phyloP scores from a whole-genome alignment of 2,113 vertebrate species.

The Ovis aries region DNA sequence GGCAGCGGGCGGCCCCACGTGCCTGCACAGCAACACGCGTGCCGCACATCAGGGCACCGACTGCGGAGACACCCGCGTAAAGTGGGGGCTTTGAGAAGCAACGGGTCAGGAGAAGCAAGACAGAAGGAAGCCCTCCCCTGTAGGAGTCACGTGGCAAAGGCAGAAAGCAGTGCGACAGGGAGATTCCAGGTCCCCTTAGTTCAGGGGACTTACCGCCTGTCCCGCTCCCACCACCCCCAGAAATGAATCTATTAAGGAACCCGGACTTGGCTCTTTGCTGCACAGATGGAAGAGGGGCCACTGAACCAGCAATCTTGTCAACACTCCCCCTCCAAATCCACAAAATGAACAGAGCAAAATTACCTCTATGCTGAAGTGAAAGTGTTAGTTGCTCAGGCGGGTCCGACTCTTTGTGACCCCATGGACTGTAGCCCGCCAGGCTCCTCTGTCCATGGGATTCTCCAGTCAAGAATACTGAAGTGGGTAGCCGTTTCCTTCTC shows the following conservation, averaged over 20 bases:
- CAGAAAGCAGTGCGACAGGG: fast-evolving
- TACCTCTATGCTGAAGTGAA: not conserved
- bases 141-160: fast-evolving
- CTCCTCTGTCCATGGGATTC: not conserved
- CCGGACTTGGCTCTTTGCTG: fast-evolving
- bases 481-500: not conserved
- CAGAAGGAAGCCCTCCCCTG: fast-evolving
- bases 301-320: not conserved
- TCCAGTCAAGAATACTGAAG: not conserved
- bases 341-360: not conserved
- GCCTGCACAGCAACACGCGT: fast-evolving
- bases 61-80: fast-evolving
- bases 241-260: fast-evolving
- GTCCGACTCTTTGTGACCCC: not conserved
- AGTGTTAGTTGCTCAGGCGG: fast-evolving
- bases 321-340: not conserved
- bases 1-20: not conserved
- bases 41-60: fast-evolving
- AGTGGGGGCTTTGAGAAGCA: not conserved
- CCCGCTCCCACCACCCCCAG: not conserved
- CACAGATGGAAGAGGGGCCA: fast-evolving
- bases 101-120: fast-evolving
- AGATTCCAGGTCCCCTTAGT: fast-evolving
- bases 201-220: fast-evolving
- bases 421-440: not conserved